Evolutionary conservation across 1,140 invertebrate genomes (phyloP).

Genomic region (Drosophila navojoa): DNA sequence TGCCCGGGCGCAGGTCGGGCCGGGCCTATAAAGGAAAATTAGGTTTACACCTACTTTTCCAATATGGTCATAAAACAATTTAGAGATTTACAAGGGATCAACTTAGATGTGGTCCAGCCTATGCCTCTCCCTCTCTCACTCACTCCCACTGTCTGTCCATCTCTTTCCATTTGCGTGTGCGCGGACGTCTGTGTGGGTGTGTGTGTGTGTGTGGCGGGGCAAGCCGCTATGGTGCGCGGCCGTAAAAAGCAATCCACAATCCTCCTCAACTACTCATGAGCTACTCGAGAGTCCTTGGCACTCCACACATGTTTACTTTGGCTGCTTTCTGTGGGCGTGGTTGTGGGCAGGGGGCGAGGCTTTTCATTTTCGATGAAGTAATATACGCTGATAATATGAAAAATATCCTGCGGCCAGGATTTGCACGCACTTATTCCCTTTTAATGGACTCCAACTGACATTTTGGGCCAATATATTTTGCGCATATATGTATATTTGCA

Average conservation of each 20-base stretch:
- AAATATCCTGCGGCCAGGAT: slow-evolving; percentile 75
- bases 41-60: slow-evolving; percentile 78
- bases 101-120: slow-evolving; percentile 54
- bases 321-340: slow-evolving; percentile 20
- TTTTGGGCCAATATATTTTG: slow-evolving; percentile 24
- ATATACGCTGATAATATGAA: slow-evolving; percentile 79
- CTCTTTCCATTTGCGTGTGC: slow-evolving; percentile 4
- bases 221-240: slow-evolving; percentile 52
- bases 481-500: not conserved
- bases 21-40: slow-evolving; percentile 72
- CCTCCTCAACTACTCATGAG: slow-evolving; percentile 27
- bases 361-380: slow-evolving; percentile 77
- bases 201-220: slow-evolving; percentile 40
- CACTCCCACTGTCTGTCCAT: not conserved
- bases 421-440: slow-evolving; percentile 81
- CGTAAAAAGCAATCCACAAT: slow-evolving; percentile 50
- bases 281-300: slow-evolving; percentile 26
- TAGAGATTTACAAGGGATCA: slow-evolving; percentile 80
- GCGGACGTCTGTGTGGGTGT: slow-evolving; percentile 18
- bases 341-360: slow-evolving; percentile 19
- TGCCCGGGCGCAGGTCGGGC: slow-evolving; percentile 24
- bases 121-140: slow-evolving; percentile 1
- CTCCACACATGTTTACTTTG: slow-evolving; percentile 69
- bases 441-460: slow-evolving; percentile 65
- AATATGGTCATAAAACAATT: slow-evolving; percentile 81